Percentiles rank a stretch among this genome's conserved stretches.
Evolutionary conservation across 2,888 invertebrate genomes (phyloP).

Genomic region (Ommatoiulus sabulosus): DNA sequence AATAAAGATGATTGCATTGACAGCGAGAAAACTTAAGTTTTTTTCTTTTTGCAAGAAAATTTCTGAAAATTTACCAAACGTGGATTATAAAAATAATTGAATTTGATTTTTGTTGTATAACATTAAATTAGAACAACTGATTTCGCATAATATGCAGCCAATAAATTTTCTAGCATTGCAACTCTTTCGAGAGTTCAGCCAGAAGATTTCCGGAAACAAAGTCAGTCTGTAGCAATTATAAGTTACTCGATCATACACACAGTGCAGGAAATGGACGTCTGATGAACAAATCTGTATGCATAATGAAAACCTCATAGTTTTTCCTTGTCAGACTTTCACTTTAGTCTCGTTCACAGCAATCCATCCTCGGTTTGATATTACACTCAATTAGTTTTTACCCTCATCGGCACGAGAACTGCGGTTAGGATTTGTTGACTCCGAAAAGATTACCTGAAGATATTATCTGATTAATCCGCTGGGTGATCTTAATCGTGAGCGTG

Average conservation of each 20-base stretch:
- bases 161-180: neutral
- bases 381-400: neutral
- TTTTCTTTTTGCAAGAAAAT: too few relatives aligned
- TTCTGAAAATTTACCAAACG: too few relatives aligned
- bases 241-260: neutral
- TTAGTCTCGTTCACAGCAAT: neutral
- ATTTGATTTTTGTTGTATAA: too few relatives aligned
- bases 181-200: neutral
- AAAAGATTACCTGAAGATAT: slow-evolving; percentile 64
- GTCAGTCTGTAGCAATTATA: neutral
- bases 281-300: neutral
- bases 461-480: slow-evolving; percentile 94
- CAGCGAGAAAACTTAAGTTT: too few relatives aligned
- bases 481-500: slow-evolving; percentile 90
- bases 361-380: neutral
- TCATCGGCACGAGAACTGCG: neutral
- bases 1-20: too few relatives aligned
- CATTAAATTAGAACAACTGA: too few relatives aligned
- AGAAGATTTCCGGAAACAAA: neutral
- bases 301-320: neutral
- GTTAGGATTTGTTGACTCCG: neutral
- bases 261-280: neutral
- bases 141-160: too few relatives aligned
- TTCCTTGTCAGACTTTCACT: neutral
- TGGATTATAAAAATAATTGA: too few relatives aligned